Evolutionary conservation across 2,888 invertebrate genomes (phyloP).

Genomic region (Synergus gifuensis): DNA sequence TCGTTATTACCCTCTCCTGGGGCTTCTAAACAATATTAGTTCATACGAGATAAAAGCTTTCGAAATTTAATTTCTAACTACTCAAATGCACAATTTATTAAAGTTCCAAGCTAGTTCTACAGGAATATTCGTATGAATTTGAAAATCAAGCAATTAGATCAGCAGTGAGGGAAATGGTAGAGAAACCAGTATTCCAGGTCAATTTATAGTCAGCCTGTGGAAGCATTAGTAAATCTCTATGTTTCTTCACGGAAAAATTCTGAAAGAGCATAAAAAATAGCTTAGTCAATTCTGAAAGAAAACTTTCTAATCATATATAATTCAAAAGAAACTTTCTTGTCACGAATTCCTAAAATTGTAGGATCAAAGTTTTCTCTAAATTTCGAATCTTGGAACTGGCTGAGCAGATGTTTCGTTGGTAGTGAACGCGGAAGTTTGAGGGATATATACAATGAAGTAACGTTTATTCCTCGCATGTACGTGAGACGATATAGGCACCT

Average conservation of each 20-base stretch:
- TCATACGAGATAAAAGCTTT: conserved; percentile 35
- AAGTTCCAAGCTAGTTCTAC: neutral
- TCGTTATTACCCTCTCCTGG: conserved; percentile 13
- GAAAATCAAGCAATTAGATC: too few relatives aligned
- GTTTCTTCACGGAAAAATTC: too few relatives aligned
- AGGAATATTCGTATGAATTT: too few relatives aligned
- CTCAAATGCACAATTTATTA: neutral
- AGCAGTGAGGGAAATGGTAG: too few relatives aligned
- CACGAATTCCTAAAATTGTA: neutral
- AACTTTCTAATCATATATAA: neutral
- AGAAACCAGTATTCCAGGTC: too few relatives aligned
- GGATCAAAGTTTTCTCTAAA: neutral
- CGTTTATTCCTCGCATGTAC: neutral
- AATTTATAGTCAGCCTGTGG: too few relatives aligned
- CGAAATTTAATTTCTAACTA: conserved; percentile 3
- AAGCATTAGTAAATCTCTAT: too few relatives aligned
- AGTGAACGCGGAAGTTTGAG: neutral
- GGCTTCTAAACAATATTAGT: conserved; percentile 32
- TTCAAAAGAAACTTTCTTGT: neutral
- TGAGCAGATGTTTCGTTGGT: neutral
- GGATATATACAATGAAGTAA: neutral
- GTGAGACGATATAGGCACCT: neutral
- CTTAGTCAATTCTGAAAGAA: too few relatives aligned
- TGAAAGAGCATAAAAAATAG: too few relatives aligned
- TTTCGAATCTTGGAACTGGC: neutral